Evolutionary conservation across 1,140 invertebrate species (phyloP), one percentile per base, ranked within the genome.

Genomic region (Musca domestica): DNA sequence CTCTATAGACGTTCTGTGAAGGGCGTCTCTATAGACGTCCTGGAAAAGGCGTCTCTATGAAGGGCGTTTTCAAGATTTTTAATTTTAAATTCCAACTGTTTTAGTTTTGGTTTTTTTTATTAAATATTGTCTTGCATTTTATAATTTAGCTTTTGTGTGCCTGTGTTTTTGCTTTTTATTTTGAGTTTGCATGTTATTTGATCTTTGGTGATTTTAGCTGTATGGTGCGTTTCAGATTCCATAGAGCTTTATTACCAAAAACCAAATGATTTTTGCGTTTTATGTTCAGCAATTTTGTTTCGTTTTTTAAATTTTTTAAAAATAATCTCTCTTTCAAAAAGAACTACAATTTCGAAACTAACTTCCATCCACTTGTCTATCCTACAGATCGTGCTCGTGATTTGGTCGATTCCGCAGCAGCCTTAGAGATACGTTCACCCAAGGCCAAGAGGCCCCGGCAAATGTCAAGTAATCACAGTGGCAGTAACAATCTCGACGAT

Each of bases 181-280:
- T 63, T 67, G 20, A 30, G 70, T 71, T 80, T 75, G 77, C 76
- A 74, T 73, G 73, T 76, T 81, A 81, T 81, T 80, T 77, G 74
- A 2, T 81, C 79, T 81, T 81, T 81, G 79, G 80, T 81, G 77
- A 80, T 81, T 81, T 81, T 80, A 80, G 80, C 80, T 81, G 77
- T 81, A 81, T 81, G 80, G 76, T 78, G 20, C 52, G 27, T 61
- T 69, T 17, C 27, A 46, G 72, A 51, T 68, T 78, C 78, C 80
- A 81, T 81, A 81, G 76, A 80, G 79, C 79, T 81, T 81, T 74
- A 78, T 79, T 73, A 81, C 79, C 80, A 81, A 81, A 81, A 78
- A 77, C 77, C 79, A 78, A 80, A 81, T 81, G 79, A 76, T 78
- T 75, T 74, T 77, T 78, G 77, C 76, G 68, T 72, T 74, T 67